phyloP scores from a whole-genome alignment of 2,113 vertebrate genomes.

The Danionella cerebrum region DNA sequence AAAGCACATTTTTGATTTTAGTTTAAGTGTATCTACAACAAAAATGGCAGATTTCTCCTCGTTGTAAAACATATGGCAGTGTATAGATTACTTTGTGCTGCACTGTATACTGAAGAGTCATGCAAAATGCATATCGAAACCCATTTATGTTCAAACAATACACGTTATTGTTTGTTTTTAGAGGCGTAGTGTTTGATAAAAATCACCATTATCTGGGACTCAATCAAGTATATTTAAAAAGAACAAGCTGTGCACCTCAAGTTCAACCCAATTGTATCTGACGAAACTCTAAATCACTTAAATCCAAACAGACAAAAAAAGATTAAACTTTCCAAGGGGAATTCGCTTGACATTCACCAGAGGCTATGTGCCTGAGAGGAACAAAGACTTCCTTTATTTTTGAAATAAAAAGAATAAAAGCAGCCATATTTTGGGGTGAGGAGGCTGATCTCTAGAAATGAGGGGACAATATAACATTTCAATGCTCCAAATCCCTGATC shows the following conservation, averaged over 20 bases:
- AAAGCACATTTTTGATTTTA: too few species aligned
- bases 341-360: not conserved
- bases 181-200: too few species aligned
- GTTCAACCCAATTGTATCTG: not conserved
- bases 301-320: not conserved
- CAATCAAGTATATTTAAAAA: not conserved
- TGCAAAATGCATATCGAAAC: too few species aligned
- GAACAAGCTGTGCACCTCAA: not conserved
- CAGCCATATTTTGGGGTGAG: not conserved
- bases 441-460: conserved; percentile 30
- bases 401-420: not conserved
- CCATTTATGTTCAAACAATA: too few species aligned
- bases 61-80: too few species aligned
- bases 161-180: too few species aligned
- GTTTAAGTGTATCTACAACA: too few species aligned
- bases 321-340: not conserved
- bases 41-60: too few species aligned
- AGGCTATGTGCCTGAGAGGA: not conserved
- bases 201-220: too few species aligned
- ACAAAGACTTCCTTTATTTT: not conserved
- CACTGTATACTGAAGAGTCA: too few species aligned
- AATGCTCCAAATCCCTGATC: not conserved
- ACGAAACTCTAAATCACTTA: not conserved
- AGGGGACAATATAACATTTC: conserved; percentile 17
- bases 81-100: too few species aligned